Conservation (phyloP, 2,888 invertebrate species). For the Melanostoma scalare region DNA sequence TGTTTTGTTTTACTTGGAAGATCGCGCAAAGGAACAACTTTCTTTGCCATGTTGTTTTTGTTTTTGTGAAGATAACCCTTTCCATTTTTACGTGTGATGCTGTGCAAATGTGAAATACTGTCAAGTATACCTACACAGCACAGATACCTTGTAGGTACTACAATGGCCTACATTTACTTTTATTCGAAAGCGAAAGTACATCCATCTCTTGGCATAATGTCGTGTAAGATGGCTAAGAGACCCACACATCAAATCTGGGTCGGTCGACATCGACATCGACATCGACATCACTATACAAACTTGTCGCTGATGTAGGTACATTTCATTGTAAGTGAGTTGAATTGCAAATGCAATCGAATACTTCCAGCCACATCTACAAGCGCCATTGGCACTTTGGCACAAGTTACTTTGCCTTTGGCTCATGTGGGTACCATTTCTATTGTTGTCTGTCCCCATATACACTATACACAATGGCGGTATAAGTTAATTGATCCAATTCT, state of each 20-base stretch:
- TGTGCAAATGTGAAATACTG: conserved; percentile 12
- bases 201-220: conserved; percentile 31
- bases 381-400: conserved; percentile 40
- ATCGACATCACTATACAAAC: conserved; percentile 9
- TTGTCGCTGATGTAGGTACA: conserved; percentile 42
- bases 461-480: not conserved
- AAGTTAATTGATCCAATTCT: conserved; percentile 49
- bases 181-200: conserved; percentile 69
- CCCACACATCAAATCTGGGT: conserved; percentile 57
- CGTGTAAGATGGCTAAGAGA: conserved; percentile 29
- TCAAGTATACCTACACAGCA: conserved; percentile 20
- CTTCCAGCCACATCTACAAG: conserved; percentile 9
- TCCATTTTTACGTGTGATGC: conserved; percentile 56
- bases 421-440: conserved; percentile 6
- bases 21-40: conserved; percentile 40
- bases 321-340: conserved; percentile 16
- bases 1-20: not conserved
- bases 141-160: conserved; percentile 6
- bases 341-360: conserved; percentile 30
- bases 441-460: not conserved
- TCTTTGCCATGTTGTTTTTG: conserved; percentile 53
- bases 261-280: conserved; percentile 37
- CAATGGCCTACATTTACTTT: conserved; percentile 66
- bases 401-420: conserved; percentile 23
- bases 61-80: conserved; percentile 36